phyloP scores from a whole-genome alignment of 2,113 vertebrate species.

The Podilymbus podiceps region DNA sequence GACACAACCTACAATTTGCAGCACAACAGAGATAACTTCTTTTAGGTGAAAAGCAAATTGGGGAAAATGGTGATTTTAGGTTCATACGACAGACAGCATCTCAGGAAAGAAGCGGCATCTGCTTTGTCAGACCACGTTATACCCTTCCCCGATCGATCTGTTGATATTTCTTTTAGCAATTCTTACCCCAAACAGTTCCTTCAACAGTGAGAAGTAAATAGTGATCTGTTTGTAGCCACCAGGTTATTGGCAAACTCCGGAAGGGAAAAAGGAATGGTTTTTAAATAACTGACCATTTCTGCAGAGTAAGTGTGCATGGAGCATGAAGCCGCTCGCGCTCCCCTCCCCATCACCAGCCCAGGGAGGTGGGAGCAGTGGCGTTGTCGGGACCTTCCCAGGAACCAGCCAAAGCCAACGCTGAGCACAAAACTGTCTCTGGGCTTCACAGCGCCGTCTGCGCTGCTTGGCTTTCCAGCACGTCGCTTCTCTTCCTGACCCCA shows the following conservation, averaged over 20 bases:
- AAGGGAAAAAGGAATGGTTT: not conserved
- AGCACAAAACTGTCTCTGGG: not conserved
- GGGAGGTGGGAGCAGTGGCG: not conserved
- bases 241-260: not conserved
- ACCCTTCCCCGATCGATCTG: too few species aligned
- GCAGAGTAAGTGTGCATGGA: not conserved
- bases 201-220: not conserved
- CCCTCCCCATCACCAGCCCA: not conserved
- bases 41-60: not conserved
- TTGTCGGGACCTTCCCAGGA: not conserved
- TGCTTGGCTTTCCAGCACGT: too few species aligned
- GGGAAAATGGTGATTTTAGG: not conserved
- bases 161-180: too few species aligned
- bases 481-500: too few species aligned
- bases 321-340: not conserved
- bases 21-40: accelerated
- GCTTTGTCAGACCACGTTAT: not conserved
- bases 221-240: not conserved
- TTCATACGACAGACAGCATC: accelerated
- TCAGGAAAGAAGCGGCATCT: accelerated
- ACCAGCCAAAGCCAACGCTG: not conserved
- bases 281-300: not conserved
- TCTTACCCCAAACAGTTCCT: not conserved
- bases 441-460: too few species aligned
- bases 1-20: not conserved